Percentiles rank a stretch among this genome's conserved stretches.
phyloP scores from a whole-genome alignment of 2,113 vertebrate species.

The Mystacornis crossleyi region DNA sequence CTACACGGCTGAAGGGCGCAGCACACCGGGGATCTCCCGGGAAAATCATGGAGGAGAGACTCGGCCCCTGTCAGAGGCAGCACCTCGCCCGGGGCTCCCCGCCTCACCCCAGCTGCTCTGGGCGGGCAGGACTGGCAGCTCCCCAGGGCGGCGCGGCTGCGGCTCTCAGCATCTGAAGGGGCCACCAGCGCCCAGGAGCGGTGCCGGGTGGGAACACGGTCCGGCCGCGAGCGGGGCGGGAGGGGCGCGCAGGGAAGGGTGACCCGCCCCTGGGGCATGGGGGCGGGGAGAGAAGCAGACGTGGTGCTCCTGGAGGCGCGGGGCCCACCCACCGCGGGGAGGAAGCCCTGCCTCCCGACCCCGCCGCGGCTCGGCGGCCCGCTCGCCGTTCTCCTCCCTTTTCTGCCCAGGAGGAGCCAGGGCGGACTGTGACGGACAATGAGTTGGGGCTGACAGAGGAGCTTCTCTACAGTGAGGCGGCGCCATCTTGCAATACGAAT shows the following conservation, averaged over 20 bases:
- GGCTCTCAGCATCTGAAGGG: fast-evolving
- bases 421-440: background rate
- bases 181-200: fast-evolving
- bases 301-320: background rate
- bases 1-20: background rate
- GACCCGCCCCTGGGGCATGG: fast-evolving
- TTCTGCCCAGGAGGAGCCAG: too few species aligned
- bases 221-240: too few species aligned
- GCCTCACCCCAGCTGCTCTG: fast-evolving
- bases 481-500: constrained; percentile 41
- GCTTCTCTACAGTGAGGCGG: fast-evolving
- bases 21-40: fast-evolving
- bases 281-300: background rate
- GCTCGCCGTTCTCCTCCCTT: fast-evolving
- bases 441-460: background rate
- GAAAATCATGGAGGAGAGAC: fast-evolving
- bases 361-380: fast-evolving
- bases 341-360: background rate
- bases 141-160: fast-evolving
- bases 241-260: fast-evolving
- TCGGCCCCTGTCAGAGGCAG: fast-evolving
- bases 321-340: background rate
- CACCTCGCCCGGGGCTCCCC: fast-evolving
- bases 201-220: fast-evolving
- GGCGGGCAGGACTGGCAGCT: fast-evolving